Conservation (phyloP, 35 echinoderm and acorn worm genomes). For the Amphiura filiformis region DNA sequence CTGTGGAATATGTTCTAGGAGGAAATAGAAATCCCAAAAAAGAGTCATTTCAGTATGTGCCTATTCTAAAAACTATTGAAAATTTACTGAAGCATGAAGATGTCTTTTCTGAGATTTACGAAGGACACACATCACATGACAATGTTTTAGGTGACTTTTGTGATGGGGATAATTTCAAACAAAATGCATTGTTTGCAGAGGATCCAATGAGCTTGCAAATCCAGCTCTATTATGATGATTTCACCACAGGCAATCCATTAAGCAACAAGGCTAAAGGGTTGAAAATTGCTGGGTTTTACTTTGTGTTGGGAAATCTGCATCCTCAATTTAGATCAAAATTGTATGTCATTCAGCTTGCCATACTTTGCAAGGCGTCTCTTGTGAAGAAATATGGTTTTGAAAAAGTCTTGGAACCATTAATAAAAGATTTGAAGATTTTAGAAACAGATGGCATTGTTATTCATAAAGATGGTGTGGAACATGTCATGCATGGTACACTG, state of each 20-base stretch:
- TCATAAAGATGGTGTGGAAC: slow-evolving; percentile 26
- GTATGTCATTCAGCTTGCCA: neutral
- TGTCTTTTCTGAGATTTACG: neutral
- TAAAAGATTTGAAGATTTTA: slow-evolving; percentile 20
- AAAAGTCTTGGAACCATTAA: neutral
- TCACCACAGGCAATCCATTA: neutral
- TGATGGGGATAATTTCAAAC: too few relatives aligned
- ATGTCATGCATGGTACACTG: slow-evolving; percentile 17
- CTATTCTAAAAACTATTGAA: neutral
- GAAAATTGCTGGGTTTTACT: neutral
- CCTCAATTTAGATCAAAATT: neutral
- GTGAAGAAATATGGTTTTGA: neutral
- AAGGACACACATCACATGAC: neutral
- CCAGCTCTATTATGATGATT: neutral
- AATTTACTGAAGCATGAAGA: neutral
- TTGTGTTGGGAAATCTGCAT: neutral
- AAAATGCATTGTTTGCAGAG: neutral
- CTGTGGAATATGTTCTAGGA: too few relatives aligned
- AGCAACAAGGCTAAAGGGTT: neutral
- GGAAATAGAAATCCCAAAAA: neutral
- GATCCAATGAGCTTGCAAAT: neutral
- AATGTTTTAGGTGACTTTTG: neutral
- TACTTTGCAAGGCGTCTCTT: neutral
- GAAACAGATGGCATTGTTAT: slow-evolving; percentile 24
- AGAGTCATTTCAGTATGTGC: neutral